Conservation (phyloP, 2,113 vertebrate species). For the Buteo buteo region DNA sequence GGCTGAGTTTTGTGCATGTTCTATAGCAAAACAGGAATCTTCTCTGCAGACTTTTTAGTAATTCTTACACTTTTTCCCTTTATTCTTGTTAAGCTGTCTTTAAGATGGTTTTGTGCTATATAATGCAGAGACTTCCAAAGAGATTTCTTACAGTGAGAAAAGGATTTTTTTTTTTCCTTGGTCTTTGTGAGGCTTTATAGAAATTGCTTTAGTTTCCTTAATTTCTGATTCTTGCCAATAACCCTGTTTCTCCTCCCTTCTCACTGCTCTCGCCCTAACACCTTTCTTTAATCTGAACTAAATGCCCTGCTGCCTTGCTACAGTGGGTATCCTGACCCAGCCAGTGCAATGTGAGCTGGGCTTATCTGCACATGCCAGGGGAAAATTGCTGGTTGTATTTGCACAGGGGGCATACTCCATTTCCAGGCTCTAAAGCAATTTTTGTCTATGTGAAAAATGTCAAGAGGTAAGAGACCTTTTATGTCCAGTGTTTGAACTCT, state of each 20-base stretch:
- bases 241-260: background rate
- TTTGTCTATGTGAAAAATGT: background rate
- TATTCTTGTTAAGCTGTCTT: background rate
- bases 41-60: background rate
- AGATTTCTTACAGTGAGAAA: background rate
- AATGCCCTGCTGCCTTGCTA: background rate
- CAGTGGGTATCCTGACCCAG: background rate
- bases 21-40: background rate
- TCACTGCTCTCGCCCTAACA: background rate
- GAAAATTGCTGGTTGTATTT: background rate
- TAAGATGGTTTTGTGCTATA: background rate
- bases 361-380: background rate
- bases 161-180: background rate
- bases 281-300: background rate
- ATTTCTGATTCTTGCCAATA: background rate
- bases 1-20: background rate
- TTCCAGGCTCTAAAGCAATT: background rate
- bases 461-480: background rate
- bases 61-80: background rate
- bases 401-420: background rate
- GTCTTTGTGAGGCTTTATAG: background rate
- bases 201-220: background rate
- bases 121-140: background rate
- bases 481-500: background rate
- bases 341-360: fast-evolving